Conservation (phyloP, 2,113 vertebrate genomes). For the Xiphophorus maculatus region DNA sequence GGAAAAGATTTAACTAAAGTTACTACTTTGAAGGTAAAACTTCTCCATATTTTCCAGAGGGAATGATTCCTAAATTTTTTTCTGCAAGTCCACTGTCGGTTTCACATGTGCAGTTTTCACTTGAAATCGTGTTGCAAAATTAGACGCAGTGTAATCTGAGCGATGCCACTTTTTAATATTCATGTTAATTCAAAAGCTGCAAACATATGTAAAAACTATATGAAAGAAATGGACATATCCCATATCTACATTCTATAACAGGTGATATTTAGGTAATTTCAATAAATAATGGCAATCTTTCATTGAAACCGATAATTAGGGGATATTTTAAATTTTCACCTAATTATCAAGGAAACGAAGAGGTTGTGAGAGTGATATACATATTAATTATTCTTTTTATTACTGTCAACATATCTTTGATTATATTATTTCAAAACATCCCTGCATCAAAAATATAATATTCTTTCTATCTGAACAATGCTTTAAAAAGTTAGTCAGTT, state of each 20-base stretch:
- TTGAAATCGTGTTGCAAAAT: not conserved
- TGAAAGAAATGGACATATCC: not conserved
- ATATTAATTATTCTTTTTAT: not conserved
- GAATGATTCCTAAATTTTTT: not conserved
- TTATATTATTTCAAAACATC: not conserved
- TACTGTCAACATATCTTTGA: not conserved
- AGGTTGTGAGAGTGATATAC: not conserved
- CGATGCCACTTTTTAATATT: not conserved
- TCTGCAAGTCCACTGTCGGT: not conserved
- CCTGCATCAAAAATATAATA: not conserved
- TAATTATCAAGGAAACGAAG: not conserved
- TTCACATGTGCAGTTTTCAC: not conserved
- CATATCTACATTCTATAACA: not conserved
- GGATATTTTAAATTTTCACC: not conserved
- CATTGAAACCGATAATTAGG: not conserved
- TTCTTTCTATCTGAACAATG: not conserved
- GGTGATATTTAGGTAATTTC: not conserved
- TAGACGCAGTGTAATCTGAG: not conserved
- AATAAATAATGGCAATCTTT: not conserved
- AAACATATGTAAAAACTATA: not conserved
- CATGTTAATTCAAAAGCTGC: not conserved
- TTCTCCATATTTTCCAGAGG: not conserved
- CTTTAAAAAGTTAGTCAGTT: no score
- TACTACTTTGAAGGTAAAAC: not conserved
- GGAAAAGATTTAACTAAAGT: not conserved